Conservation (phyloP, 1,140 invertebrate genomes). For the Bathynomus jamesi region DNA sequence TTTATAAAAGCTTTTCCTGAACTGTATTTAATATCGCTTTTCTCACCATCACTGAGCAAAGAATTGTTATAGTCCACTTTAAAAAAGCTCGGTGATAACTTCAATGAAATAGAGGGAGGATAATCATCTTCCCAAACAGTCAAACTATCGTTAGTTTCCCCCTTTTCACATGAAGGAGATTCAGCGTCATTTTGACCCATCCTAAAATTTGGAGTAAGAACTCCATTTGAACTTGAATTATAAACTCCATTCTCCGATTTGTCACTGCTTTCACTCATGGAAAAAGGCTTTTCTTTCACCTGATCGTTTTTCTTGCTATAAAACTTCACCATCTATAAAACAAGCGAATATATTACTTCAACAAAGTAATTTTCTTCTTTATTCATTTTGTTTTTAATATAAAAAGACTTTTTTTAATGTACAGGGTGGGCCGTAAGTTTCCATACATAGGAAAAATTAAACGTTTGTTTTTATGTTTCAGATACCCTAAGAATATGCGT, state of each 20-base stretch:
- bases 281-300: background rate
- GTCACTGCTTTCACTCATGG: background rate
- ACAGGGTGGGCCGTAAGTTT: too few relatives aligned
- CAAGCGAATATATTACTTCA: too few relatives aligned
- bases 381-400: too few relatives aligned
- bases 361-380: too few relatives aligned
- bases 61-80: background rate
- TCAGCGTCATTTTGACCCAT: too few relatives aligned
- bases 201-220: too few relatives aligned
- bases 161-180: too few relatives aligned
- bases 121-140: background rate
- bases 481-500: too few relatives aligned
- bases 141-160: too few relatives aligned
- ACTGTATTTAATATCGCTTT: background rate
- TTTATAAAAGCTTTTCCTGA: background rate
- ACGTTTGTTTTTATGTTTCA: too few relatives aligned
- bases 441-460: too few relatives aligned
- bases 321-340: background rate
- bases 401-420: too few relatives aligned
- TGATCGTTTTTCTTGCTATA: conserved; percentile 1
- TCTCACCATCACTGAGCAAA: background rate
- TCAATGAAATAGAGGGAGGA: background rate
- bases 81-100: background rate
- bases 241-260: background rate
- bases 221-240: background rate